A percentile compares a stretch with the other conserved stretches of the same genome.
These are phyloP conservation scores for Exaiptasia diaphana DNA, from an alignment of 64 coral and sea anemone species.

Conservation along the genomic window DNA sequence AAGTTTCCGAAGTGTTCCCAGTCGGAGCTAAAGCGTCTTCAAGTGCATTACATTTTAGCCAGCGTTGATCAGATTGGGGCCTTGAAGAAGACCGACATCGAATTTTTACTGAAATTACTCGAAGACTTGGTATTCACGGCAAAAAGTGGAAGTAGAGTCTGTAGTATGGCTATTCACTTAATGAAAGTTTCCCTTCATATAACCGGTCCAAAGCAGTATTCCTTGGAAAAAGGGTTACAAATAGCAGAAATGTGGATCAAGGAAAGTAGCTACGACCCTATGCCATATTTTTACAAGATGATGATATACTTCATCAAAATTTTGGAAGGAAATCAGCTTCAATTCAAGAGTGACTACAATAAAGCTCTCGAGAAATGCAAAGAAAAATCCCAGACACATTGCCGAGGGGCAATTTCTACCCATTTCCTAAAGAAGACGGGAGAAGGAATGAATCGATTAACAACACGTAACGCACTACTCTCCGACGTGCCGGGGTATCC, in stretches of 20 bases:
- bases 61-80: slow-evolving; percentile 17
- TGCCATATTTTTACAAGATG: slow-evolving; percentile 69
- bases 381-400: slow-evolving; percentile 59
- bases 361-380: slow-evolving; percentile 3
- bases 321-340: slow-evolving; percentile 46
- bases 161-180: slow-evolving; percentile 37
- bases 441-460: slow-evolving; percentile 64
- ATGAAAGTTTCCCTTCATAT: slow-evolving; percentile 67
- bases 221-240: slow-evolving; percentile 32
- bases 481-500: slow-evolving; percentile 36
- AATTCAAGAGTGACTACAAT: slow-evolving; percentile 17
- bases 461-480: slow-evolving; percentile 29
- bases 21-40: slow-evolving; percentile 55
- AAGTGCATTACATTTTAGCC: slow-evolving; percentile 65
- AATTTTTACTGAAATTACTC: slow-evolving; percentile 52
- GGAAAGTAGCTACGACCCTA: background rate
- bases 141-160: slow-evolving; percentile 10
- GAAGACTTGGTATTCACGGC: slow-evolving; percentile 43
- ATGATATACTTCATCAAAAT: slow-evolving; percentile 66
- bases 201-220: slow-evolving; percentile 36
- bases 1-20: slow-evolving; percentile 51
- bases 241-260: slow-evolving; percentile 38
- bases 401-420: slow-evolving; percentile 20
- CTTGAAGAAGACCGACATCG: slow-evolving; percentile 23
- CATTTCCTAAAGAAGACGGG: slow-evolving; percentile 66